Conservation (phyloP, 1,140 invertebrate genomes). For the Apis cerana region DNA sequence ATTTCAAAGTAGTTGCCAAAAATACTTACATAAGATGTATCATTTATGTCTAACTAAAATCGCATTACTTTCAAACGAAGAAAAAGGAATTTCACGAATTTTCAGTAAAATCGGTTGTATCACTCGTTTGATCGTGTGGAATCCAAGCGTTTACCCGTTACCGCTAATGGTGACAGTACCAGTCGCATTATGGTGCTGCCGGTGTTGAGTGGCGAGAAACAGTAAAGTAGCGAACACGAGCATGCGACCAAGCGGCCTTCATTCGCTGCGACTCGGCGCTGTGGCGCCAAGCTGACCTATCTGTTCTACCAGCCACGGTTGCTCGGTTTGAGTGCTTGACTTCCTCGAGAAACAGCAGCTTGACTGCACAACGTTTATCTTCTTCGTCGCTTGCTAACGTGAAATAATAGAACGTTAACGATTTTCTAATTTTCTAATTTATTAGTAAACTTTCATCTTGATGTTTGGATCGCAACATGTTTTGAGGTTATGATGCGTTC, state of each 20-base stretch:
- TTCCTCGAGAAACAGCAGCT: slow-evolving; percentile 26
- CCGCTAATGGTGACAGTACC: slow-evolving; percentile 38
- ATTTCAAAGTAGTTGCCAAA: too few species aligned
- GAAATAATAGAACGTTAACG: neutral
- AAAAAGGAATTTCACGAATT: neutral
- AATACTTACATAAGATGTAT: too few species aligned
- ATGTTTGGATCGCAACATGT: neutral
- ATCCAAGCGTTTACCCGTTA: slow-evolving; percentile 19
- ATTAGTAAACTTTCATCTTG: neutral
- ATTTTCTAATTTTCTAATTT: neutral
- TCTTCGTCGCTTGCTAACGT: slow-evolving; percentile 1
- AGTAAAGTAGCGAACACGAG: slow-evolving; percentile 37
- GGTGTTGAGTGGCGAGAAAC: slow-evolving; percentile 33
- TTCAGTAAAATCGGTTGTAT: neutral
- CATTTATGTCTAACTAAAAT: too few species aligned
- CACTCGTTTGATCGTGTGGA: neutral
- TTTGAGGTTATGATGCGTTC: too few species aligned
- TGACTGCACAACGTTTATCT: slow-evolving; percentile 17
- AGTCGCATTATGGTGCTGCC: slow-evolving; percentile 32
- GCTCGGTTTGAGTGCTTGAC: slow-evolving; percentile 26
- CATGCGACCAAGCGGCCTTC: slow-evolving; percentile 66
- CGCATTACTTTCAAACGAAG: neutral
- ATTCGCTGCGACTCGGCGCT: slow-evolving; percentile 60
- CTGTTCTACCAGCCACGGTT: slow-evolving; percentile 58
- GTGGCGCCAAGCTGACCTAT: slow-evolving; percentile 76